Percentiles rank a stretch among this genome's conserved stretches.
Conservation (phyloP, 2,888 invertebrate genomes). For the Melieria crassipennis region DNA sequence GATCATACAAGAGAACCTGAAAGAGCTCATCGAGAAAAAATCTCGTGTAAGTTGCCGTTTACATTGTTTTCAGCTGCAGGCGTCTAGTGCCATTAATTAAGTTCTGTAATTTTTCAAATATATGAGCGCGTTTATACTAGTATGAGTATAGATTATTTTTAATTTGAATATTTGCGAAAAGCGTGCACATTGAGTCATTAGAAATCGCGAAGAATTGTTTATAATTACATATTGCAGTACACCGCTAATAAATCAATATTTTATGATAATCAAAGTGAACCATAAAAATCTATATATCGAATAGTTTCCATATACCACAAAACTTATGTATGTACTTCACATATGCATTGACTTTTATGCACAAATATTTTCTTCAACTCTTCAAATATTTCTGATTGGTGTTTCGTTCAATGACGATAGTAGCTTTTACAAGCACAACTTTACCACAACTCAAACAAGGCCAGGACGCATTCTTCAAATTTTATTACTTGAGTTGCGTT, state of each 20-base stretch:
- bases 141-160: not conserved
- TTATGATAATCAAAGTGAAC: conserved; percentile 17
- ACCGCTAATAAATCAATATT: conserved; percentile 14
- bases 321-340: too few species aligned
- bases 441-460: too few species aligned
- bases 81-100: not conserved
- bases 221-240: not conserved
- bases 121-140: too few species aligned
- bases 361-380: too few species aligned
- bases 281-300: not conserved
- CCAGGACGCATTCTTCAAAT: too few species aligned
- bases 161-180: not conserved
- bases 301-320: too few species aligned
- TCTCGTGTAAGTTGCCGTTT: conserved; percentile 53
- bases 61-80: not conserved
- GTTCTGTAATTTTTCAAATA: too few species aligned
- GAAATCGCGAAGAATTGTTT: not conserved
- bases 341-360: too few species aligned
- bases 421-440: too few species aligned
- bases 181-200: not conserved
- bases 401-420: too few species aligned
- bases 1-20: conserved; percentile 57
- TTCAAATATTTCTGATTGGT: too few species aligned
- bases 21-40: conserved; percentile 57
- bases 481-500: too few species aligned